Evolutionary conservation across 2,113 vertebrate genomes (phyloP).

Genomic region (chimpanzee (Pan troglodytes)): NHGRI_mPanTro3-v2.1_pri NC_072408.2:84815001-84815500

Average conservation of each 20-base stretch:
- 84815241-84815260: neutral
- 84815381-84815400: neutral
- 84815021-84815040: neutral
- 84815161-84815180: neutral
- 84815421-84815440: neutral
- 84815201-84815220: neutral
- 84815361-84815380: neutral
- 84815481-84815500: neutral
- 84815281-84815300: neutral
- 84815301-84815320: neutral
- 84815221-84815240: fast-evolving
- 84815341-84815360: neutral
- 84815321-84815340: neutral
- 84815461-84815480: neutral
- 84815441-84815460: neutral
- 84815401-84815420: neutral
- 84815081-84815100: neutral
- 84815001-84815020: neutral
- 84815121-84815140: neutral
- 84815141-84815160: neutral
- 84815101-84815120: neutral
- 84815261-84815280: too few relatives aligned
- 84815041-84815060: neutral
- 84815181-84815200: neutral
- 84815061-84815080: neutral